A percentile compares a stretch with the other conserved stretches of the same genome.
Evolutionary conservation across 2,888 invertebrate genomes (phyloP).

Genomic region (Spatulosminthurus flaviceps): DNA sequence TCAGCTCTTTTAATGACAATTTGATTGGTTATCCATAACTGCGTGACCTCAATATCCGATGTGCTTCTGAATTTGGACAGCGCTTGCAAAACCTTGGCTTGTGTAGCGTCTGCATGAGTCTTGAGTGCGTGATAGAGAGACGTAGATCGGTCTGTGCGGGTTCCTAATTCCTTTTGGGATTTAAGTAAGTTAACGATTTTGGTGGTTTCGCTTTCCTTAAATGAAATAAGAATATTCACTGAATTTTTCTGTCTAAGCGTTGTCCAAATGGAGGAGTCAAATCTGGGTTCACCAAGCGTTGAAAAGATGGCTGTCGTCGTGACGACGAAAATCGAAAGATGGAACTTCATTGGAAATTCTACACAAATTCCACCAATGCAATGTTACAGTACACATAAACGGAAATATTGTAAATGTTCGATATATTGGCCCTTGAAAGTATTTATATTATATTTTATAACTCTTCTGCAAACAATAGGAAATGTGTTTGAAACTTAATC

Average conservation of each 20-base stretch:
- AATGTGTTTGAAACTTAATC: too few species aligned
- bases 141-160: not conserved
- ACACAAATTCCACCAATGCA: too few species aligned
- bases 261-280: not conserved
- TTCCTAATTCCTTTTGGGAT: not conserved
- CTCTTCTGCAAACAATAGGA: too few species aligned
- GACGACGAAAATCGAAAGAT: not conserved
- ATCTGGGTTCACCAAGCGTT: not conserved
- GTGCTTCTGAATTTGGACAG: not conserved
- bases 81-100: not conserved
- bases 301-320: not conserved
- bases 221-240: not conserved
- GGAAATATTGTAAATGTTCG: too few species aligned
- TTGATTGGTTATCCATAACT: slow-evolving; percentile 40
- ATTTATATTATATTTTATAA: too few species aligned
- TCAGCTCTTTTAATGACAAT: slow-evolving; percentile 4
- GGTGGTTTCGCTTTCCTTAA: not conserved
- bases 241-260: not conserved
- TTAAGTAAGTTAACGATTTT: not conserved
- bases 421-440: too few species aligned
- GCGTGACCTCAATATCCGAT: not conserved
- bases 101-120: not conserved
- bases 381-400: too few species aligned
- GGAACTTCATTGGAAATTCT: not conserved
- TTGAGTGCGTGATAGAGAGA: not conserved